Evolutionary conservation across 2,888 invertebrate genomes (phyloP), one percentile per base, ranked within the genome.

Genomic region (Mythimna impura): DNA sequence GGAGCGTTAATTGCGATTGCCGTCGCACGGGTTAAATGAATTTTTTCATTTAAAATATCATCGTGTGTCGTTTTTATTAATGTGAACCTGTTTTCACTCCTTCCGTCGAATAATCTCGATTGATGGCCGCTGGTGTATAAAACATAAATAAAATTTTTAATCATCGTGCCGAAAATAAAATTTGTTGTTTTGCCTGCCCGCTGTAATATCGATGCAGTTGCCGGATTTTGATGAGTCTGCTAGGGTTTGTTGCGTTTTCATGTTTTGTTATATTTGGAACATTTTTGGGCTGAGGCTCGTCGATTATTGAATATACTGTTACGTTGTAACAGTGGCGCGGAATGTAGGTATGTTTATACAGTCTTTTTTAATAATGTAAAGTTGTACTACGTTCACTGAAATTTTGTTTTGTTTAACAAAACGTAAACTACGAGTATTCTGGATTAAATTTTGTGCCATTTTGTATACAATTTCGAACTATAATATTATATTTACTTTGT

Each of bases 1-100:
- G 88, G 80, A 82, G 85, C 90, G 89, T 88, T 93, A 92, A 93
- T 93, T 90, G 89, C 87, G 73, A 70, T 52, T 71, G 73, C 73
- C 71, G 79, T 70, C 60, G 67, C 66, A 65, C 64, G 73, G 73
- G 74, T 72, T 83, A 76, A 86, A 89, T 87, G 76, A 87, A 82
- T 88, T 89, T 89, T 89, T 88, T 81, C 85, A 86, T 87, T 89
- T 88, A 90, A 91, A 90, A 89, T 90, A 90, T 90, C 84, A 88
- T 89, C 86, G 79, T 82, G 78, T 88, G 86, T 89, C 89, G 88
- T 86, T 90, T 81, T 91, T 91, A 91, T 91, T 90, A 90, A 90
- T 87, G 88, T 78, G 82, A 84, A 80, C 86, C 76, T 88, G 89
- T 90, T 90, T 89, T 80, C 75, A 85, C 86, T 88, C 88, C 83